These are phyloP conservation scores for Scylla paramamosain DNA, from an alignment of 1,140 invertebrate genomes.

Conservation along the genomic window DNA sequence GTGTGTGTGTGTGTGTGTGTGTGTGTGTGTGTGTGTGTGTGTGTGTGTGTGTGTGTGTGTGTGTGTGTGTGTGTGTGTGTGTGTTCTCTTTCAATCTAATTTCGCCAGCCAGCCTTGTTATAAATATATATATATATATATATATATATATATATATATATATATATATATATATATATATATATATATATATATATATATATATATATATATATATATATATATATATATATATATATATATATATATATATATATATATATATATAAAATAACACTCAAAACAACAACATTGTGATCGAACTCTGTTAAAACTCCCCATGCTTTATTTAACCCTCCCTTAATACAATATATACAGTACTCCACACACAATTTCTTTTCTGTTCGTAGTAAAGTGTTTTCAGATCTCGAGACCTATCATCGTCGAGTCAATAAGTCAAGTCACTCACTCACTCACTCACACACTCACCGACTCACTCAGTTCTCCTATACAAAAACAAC, in stretches of 20 bases:
- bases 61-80: neutral
- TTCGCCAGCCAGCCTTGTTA: neutral
- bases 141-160: conserved; percentile 64
- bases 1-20: conserved; percentile 40
- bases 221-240: conserved; percentile 50
- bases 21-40: conserved; percentile 41
- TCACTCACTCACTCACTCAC: no score
- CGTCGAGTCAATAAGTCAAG: no score
- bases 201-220: conserved; percentile 55
- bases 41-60: conserved; percentile 38
- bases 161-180: conserved; percentile 63
- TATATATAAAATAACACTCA: no score
- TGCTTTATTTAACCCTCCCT: no score
- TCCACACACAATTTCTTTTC: no score
- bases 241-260: conserved; percentile 35
- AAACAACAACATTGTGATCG: no score
- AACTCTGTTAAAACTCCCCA: no score
- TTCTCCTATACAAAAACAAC: no score
- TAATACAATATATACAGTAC: no score
- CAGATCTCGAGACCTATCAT: no score
- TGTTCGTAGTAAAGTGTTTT: no score
- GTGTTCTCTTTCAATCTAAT: neutral
- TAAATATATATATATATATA: conserved; percentile 65
- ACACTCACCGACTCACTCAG: no score
- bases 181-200: conserved; percentile 56